A percentile compares a stretch with the other conserved stretches of the same genome.
Evolutionary conservation across 2,888 invertebrate species (phyloP).

Genomic region (Stomorhina lunata): DNA sequence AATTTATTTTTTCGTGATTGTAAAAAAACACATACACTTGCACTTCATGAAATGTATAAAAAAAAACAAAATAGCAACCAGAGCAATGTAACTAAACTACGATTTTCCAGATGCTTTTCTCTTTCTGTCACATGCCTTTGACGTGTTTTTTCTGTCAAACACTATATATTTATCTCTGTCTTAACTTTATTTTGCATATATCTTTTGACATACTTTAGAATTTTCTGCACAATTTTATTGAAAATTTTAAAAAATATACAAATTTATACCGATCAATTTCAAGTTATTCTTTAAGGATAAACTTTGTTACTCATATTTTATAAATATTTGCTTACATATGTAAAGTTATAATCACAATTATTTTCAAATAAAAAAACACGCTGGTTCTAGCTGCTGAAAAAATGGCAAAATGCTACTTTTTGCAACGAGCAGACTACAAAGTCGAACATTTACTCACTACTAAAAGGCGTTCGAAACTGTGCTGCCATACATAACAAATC

Average conservation of each 20-base stretch:
- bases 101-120: constrained; percentile 21
- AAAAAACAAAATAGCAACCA: constrained; percentile 59
- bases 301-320: neutral
- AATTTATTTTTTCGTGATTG: constrained; percentile 40
- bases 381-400: constrained; percentile 34
- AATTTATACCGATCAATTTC: neutral
- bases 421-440: neutral
- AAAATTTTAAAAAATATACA: neutral
- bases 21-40: constrained; percentile 50
- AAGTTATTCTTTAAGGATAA: neutral
- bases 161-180: constrained; percentile 21
- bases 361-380: constrained; percentile 44
- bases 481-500: too few species aligned
- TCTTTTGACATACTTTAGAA: constrained; percentile 59
- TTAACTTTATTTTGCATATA: constrained; percentile 57
- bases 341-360: constrained; percentile 31
- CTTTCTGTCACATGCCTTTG: constrained; percentile 21
- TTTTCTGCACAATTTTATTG: constrained; percentile 43
- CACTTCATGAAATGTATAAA: constrained; percentile 24
- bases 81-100: constrained; percentile 33
- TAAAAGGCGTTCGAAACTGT: too few species aligned
- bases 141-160: neutral
- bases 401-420: constrained; percentile 41
- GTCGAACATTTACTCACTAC: neutral
- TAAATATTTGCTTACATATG: constrained; percentile 52